Conservation (phyloP, 1,140 invertebrate species). For the Drosophila nasuta region DNA sequence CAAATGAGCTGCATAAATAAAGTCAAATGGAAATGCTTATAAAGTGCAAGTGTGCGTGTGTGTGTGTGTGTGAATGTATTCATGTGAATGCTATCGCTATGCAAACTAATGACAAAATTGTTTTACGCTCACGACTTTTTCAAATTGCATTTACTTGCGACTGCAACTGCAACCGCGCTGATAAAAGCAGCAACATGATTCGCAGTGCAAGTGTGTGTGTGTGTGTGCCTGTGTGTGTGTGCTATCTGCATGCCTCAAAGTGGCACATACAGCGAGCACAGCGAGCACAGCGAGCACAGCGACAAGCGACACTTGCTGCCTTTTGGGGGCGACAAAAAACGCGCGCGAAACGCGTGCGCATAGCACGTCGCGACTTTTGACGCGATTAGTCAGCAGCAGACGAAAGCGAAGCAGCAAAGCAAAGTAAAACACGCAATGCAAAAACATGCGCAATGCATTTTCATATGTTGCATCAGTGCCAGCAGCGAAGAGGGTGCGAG, state of each 20-base stretch:
- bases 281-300: neutral
- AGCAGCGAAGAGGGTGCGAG: neutral
- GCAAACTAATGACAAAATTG: slow-evolving; percentile 73
- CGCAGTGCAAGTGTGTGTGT: neutral
- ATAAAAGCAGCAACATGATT: slow-evolving; percentile 21
- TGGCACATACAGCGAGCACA: neutral
- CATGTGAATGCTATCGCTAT: slow-evolving; percentile 14
- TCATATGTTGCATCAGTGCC: slow-evolving; percentile 64
- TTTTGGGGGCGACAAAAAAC: slow-evolving; percentile 38
- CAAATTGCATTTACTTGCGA: slow-evolving; percentile 43
- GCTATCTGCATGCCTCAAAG: slow-evolving; percentile 4
- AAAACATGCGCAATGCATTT: slow-evolving; percentile 74
- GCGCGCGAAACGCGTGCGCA: slow-evolving; percentile 61
- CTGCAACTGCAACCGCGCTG: slow-evolving; percentile 1
- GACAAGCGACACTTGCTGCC: neutral
- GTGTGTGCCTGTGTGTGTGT: neutral
- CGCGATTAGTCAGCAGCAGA: slow-evolving; percentile 35
- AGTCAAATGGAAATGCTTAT: slow-evolving; percentile 43
- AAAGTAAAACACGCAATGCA: slow-evolving; percentile 67
- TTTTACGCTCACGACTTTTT: slow-evolving; percentile 42
- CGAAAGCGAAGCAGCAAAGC: neutral
- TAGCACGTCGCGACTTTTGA: slow-evolving; percentile 28
- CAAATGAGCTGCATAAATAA: slow-evolving; percentile 69
- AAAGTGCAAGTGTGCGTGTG: neutral
- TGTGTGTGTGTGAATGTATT: neutral